These are phyloP conservation scores for Drosophila nr. medialis DNA, from an alignment of 2,888 invertebrate species.

Conservation along the genomic window DNA sequence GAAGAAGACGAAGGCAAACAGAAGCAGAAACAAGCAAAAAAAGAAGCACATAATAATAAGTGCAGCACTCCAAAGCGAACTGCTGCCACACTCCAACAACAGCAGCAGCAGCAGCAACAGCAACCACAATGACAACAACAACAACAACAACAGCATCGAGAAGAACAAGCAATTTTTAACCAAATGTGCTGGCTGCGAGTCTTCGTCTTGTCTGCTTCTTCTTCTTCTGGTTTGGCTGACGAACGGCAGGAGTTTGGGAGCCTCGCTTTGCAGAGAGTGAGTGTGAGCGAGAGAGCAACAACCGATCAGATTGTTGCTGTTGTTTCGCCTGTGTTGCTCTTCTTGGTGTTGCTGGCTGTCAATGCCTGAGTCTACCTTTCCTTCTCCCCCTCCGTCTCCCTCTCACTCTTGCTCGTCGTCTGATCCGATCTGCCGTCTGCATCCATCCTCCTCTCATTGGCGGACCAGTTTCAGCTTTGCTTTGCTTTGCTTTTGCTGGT, in stretches of 20 bases:
- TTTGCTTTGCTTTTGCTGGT: constrained; percentile 46
- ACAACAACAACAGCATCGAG: constrained; percentile 14
- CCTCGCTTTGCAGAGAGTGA: constrained; percentile 16
- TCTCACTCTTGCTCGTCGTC: background rate
- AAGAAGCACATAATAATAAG: constrained; percentile 74
- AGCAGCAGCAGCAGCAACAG: constrained; percentile 31
- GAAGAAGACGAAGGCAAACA: constrained; percentile 31
- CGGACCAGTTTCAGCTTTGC: constrained; percentile 58
- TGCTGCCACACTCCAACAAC: constrained; percentile 56
- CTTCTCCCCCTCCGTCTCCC: constrained; percentile 2
- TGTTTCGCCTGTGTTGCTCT: constrained; percentile 22
- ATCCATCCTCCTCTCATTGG: constrained; percentile 1
- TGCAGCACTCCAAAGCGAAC: constrained; percentile 66
- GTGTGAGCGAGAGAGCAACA: constrained; percentile 2
- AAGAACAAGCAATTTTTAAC: constrained; percentile 33
- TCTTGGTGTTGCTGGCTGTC: constrained; percentile 40
- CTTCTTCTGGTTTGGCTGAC: constrained; percentile 8
- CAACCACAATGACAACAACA: constrained; percentile 17
- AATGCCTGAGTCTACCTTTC: constrained; percentile 35
- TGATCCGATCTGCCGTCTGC: constrained; percentile 8
- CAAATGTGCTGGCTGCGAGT: constrained; percentile 36
- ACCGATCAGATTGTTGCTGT: constrained; percentile 46
- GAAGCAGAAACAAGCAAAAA: constrained; percentile 51
- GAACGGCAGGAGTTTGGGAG: constrained; percentile 23
- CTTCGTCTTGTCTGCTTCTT: constrained; percentile 19